These are phyloP conservation scores for Dorcus hopei DNA, from an alignment of 2,888 invertebrate genomes.

Conservation along the genomic window DNA sequence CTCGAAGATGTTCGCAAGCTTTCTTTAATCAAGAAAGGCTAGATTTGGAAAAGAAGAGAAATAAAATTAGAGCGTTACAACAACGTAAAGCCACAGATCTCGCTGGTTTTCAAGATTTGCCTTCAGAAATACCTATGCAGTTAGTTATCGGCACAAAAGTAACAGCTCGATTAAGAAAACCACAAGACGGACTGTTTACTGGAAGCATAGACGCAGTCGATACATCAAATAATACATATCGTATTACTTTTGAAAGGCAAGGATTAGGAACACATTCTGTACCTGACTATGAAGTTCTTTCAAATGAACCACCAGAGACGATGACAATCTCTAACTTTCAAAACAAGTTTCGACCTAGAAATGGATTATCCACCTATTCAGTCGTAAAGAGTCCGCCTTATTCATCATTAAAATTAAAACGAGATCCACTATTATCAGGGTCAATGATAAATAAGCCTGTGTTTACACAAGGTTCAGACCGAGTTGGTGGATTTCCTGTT, in stretches of 20 bases:
- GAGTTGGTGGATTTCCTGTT: constrained; percentile 79
- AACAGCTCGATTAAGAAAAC: constrained; percentile 82
- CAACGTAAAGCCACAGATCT: constrained; percentile 83
- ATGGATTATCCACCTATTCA: constrained; percentile 58
- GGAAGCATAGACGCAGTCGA: constrained; percentile 90
- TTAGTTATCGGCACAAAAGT: constrained; percentile 93
- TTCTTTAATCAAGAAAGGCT: constrained; percentile 95
- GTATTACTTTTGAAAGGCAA: constrained; percentile 89
- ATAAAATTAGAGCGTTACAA: constrained; percentile 88
- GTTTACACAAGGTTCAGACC: constrained; percentile 47
- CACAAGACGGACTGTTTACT: constrained; percentile 93
- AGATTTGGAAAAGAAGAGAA: constrained; percentile 85
- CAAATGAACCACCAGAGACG: constrained; percentile 88
- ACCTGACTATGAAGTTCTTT: constrained; percentile 94
- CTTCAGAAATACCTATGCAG: constrained; percentile 91
- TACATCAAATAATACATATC: constrained; percentile 88
- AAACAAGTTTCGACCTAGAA: constrained; percentile 73
- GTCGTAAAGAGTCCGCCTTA: constrained; percentile 49
- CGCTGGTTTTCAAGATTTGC: constrained; percentile 78
- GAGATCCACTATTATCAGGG: constrained; percentile 69
- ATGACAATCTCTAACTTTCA: constrained; percentile 81
- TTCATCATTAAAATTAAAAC: constrained; percentile 49
- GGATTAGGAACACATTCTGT: constrained; percentile 94
- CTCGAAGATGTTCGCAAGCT: constrained; percentile 87
- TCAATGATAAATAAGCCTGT: constrained; percentile 41